Evolutionary conservation across 2,113 vertebrate genomes (phyloP), one percentile per base, ranked within the genome.

Genomic region (Oryzias curvinotus): DNA sequence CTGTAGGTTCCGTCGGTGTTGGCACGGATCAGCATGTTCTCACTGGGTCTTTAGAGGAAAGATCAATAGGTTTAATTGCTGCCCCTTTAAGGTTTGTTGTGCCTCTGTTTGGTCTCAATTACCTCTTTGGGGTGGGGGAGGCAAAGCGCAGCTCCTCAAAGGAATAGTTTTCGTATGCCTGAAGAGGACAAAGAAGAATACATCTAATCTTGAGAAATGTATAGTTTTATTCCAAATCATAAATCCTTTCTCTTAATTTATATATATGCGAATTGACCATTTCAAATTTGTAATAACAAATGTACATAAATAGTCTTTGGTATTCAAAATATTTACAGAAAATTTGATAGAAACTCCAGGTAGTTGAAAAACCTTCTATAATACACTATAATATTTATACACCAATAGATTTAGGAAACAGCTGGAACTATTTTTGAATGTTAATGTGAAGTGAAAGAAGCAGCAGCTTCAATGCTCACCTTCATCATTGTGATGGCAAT

Each of bases 401-500:
- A 36, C 30, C 30, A 30, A 36, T 12, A 36, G 7, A 36, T 36
- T 10, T 36, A 13, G 12, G 2, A 3, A 36, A 36, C 36, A 36
- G 36, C 36, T 36, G 36, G 10, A 36, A 36, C 8, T 23, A 3
- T 10, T 10, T 36, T 36, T 7, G 0, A 36, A 36, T 36, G 30
- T 36, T 36, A 28, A 45, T 14, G 54, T 5, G n/a, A 21, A 36
- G 16, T 7, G 15, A 42, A 57, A 17, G 21, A 36, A 0, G 10
- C 6, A 14, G 13, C 26, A 65, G 30, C 18, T 19, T 26, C 42
- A 1, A 56, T 16, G 50, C 75, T 84, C 87, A 98, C 97, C 95
- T 99, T 99, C 97, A 99, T 99, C 97, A 99, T 99, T 65, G 97
- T 99, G 81, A 99, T 95, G 50, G 97, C 96, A 80, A 98, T 98